Evolutionary conservation across 2,888 invertebrate genomes (phyloP), one percentile per base, ranked within the genome.

Genomic region (Nomada fabriciana): DNA sequence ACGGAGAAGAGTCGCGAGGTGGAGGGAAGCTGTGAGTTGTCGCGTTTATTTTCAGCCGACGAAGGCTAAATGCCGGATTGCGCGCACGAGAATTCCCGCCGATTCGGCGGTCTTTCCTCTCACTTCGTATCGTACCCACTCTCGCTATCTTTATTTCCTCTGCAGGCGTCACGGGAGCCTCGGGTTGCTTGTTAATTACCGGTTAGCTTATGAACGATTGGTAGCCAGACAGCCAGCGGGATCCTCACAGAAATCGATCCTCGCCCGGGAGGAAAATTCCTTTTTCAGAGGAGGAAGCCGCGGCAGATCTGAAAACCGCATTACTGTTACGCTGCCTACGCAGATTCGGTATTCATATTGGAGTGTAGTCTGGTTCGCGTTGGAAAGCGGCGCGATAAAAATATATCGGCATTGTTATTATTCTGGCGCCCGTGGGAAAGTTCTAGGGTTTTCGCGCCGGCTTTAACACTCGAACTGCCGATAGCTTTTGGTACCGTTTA

Each of bases 41-140:
- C 91, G 90, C 88, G 90, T 90, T 92, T 92, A 92, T 92, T 92
- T 92, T 90, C 82, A 91, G 91, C 89, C 85, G 76, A 79, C 87
- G 91, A 92, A 92, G 91, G 92, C 90, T 91, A 90, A 91, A 89
- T 84, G 86, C 78, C 81, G 84, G 85, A 86, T 89, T 85, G 86
- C 83, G 84, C 83, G 84, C 68, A 80, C 79, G 86, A 83, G 77
- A 89, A 91, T 91, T 91, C 89, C 79, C 86, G 80, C 85, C 89
- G 86, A 90, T 90, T 89, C 88, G 83, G 78, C 82, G 71, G 74
- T 79, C 73, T 82, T 78, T 80, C 72, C 82, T 50, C 64, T 76
- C 52, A 36, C 36, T 20, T 1, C 7, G 25, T 7, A 55, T 15
- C 59, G 47, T 59, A 57, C 70, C 80, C 68, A 42, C 29, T 73